These are phyloP conservation scores for Cepaea nemoralis DNA, from an alignment of 1,140 invertebrate species.

Conservation along the genomic window DNA sequence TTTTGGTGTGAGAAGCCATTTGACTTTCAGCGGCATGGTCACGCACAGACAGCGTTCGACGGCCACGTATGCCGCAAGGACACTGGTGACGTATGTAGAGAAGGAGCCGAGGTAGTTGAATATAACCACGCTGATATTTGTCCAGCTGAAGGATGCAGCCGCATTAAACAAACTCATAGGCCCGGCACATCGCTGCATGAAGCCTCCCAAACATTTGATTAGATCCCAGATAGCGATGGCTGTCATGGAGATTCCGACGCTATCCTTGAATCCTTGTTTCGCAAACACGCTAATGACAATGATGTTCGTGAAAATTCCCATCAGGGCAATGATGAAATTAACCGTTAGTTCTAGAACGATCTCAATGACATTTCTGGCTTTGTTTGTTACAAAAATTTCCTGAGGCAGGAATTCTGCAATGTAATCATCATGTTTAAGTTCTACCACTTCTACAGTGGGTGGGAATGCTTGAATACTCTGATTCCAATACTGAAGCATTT, in stretches of 20 bases:
- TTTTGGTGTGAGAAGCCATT: slow-evolving; percentile 22
- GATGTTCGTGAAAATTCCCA: slow-evolving; percentile 31
- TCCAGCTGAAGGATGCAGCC: neutral
- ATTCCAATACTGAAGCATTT: too few species aligned
- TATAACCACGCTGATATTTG: slow-evolving; percentile 25
- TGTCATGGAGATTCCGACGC: slow-evolving; percentile 30
- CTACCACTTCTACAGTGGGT: too few species aligned
- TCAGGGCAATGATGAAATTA: slow-evolving; percentile 1
- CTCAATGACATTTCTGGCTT: neutral
- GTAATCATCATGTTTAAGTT: neutral
- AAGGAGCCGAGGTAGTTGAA: slow-evolving; percentile 37
- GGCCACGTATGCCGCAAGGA: slow-evolving; percentile 33
- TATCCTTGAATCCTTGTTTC: slow-evolving; percentile 37
- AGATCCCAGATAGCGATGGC: slow-evolving; percentile 37
- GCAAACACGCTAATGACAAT: slow-evolving; percentile 34
- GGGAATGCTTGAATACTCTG: too few species aligned
- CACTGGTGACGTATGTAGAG: slow-evolving; percentile 34
- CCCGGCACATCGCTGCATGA: slow-evolving; percentile 26
- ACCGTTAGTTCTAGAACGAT: slow-evolving; percentile 18
- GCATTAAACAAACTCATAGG: slow-evolving; percentile 12
- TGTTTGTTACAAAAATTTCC: slow-evolving; percentile 30
- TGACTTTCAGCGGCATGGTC: slow-evolving; percentile 22
- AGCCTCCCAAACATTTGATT: slow-evolving; percentile 22
- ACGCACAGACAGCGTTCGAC: slow-evolving; percentile 38
- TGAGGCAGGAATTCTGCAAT: slow-evolving; percentile 11